These are phyloP conservation scores for Oxystoma pomonae DNA, from an alignment of 2,888 invertebrate genomes.

Conservation along the genomic window DNA sequence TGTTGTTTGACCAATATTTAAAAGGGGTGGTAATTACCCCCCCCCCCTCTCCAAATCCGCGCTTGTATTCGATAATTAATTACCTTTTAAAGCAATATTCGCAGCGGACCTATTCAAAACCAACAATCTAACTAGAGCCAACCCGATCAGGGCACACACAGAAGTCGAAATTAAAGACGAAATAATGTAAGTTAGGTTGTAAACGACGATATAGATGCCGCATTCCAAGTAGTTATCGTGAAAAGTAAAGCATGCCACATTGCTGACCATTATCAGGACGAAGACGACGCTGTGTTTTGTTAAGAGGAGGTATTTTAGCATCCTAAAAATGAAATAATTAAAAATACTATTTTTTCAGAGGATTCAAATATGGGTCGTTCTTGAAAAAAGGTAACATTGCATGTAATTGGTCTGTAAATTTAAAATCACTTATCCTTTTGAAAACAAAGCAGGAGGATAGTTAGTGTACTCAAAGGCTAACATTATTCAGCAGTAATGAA, in stretches of 20 bases:
- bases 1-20: too few species aligned
- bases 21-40: too few species aligned
- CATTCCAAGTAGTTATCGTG: neutral
- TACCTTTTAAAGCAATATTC: slow-evolving; percentile 1
- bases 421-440: too few species aligned
- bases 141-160: neutral
- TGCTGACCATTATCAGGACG: neutral
- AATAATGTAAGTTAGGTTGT: neutral
- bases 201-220: neutral
- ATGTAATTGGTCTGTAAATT: too few species aligned
- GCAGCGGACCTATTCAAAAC: neutral
- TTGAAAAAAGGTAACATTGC: too few species aligned
- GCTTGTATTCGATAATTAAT: too few species aligned
- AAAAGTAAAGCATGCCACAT: neutral
- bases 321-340: neutral
- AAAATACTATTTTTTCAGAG: neutral
- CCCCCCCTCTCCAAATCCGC: too few species aligned
- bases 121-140: neutral
- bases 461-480: too few species aligned
- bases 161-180: neutral
- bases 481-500: too few species aligned
- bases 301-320: neutral
- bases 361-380: too few species aligned
- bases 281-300: neutral
- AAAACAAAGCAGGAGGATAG: too few species aligned